phyloP scores from a whole-genome alignment of 2,113 vertebrate genomes.

The Esox niger region DNA sequence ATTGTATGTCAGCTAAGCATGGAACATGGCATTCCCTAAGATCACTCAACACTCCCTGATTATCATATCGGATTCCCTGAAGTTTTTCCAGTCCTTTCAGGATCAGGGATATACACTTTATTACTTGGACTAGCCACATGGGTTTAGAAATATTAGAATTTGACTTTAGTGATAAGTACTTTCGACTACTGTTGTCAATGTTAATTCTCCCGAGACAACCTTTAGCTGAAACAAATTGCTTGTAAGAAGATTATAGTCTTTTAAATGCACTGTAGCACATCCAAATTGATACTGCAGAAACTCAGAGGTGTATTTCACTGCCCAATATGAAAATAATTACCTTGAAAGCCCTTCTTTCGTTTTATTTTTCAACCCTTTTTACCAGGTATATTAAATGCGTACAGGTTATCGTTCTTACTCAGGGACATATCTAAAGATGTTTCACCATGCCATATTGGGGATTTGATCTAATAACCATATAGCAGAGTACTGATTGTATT shows the following conservation, averaged over 20 bases:
- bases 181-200: not conserved
- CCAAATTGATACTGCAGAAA: too few species aligned
- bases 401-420: too few species aligned
- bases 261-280: too few species aligned
- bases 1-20: conserved; percentile 16
- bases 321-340: too few species aligned
- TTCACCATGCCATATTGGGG: too few species aligned
- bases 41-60: conserved; percentile 17
- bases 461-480: too few species aligned
- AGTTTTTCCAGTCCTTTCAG: not conserved
- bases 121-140: not conserved
- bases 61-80: conserved; percentile 17
- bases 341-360: not conserved
- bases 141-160: not conserved
- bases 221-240: not conserved
- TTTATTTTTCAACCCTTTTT: too few species aligned
- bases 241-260: too few species aligned
- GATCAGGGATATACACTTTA: conserved; percentile 3
- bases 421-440: too few species aligned
- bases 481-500: too few species aligned
- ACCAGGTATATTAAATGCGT: too few species aligned
- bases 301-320: too few species aligned
- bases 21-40: not conserved
- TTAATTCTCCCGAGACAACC: conserved; percentile 1
- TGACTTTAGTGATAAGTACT: not conserved